Percentiles rank a stretch among this genome's conserved stretches.
Evolutionary conservation across 2,113 vertebrate species (phyloP).

Genomic region (Craseonycteris thonglongyai): DNA sequence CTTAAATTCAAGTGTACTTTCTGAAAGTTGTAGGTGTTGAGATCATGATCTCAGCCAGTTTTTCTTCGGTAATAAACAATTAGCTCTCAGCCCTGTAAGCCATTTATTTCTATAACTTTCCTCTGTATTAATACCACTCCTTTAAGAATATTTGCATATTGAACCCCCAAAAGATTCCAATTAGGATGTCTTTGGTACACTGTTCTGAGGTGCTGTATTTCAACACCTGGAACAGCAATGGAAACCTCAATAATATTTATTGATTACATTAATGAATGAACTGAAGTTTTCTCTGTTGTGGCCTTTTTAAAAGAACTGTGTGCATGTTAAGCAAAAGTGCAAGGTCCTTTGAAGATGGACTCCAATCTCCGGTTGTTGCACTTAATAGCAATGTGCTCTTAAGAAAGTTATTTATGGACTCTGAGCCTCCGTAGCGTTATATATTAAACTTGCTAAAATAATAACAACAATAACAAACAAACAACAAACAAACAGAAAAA

Average conservation of each 20-base stretch:
- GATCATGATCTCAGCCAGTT: not conserved
- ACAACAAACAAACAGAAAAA: too few species aligned
- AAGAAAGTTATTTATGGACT: not conserved
- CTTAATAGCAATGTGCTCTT: not conserved
- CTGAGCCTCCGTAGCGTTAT: not conserved
- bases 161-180: not conserved
- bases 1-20: not conserved
- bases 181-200: not conserved
- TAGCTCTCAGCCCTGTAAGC: not conserved
- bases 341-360: not conserved
- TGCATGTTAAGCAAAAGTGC: not conserved
- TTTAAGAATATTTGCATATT: not conserved
- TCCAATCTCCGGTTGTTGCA: not conserved
- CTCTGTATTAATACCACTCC: not conserved
- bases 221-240: not conserved
- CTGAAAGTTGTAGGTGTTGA: not conserved
- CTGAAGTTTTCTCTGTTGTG: not conserved
- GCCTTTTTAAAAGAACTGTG: not conserved
- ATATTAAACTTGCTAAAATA: not conserved
- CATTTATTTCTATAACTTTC: conserved; percentile 10
- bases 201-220: not conserved
- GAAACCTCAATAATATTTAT: not conserved
- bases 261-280: not conserved
- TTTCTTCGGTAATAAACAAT: not conserved
- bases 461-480: too few species aligned